A percentile compares a stretch with the other conserved stretches of the same genome.
Evolutionary conservation across 2,113 vertebrate species (phyloP).

Genomic region (Neodontobutis hainanensis): DNA sequence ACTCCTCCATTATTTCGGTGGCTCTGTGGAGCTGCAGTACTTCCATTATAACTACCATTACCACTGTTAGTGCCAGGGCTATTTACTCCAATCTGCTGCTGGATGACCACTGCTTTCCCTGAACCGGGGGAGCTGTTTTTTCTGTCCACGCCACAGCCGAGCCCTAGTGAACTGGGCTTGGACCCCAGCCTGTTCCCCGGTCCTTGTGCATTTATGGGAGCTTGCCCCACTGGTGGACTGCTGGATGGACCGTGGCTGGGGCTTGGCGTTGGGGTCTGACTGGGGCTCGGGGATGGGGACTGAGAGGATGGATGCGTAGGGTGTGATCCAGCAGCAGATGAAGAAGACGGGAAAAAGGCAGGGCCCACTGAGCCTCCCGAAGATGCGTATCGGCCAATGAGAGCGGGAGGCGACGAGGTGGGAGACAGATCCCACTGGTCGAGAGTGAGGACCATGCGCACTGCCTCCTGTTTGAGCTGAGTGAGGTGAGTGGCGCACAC

Average conservation of each 20-base stretch:
- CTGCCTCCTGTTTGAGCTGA: constrained; percentile 95
- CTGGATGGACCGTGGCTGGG: constrained; percentile 60
- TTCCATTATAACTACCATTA: constrained; percentile 69
- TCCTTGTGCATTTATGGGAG: constrained; percentile 41
- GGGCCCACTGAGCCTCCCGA: constrained; percentile 48
- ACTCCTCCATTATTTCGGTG: constrained; percentile 90
- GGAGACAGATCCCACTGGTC: constrained; percentile 88
- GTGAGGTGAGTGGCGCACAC: constrained; percentile 93
- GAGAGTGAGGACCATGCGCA: constrained; percentile 91
- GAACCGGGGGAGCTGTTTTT: constrained; percentile 86
- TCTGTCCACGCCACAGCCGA: constrained; percentile 86
- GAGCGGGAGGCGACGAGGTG: constrained; percentile 85
- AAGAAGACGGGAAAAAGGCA: constrained; percentile 60
- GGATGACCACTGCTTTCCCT: constrained; percentile 80
- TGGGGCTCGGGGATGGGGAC: constrained; percentile 66
- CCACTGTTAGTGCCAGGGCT: constrained; percentile 83
- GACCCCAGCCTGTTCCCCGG: constrained; percentile 83
- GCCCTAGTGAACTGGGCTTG: constrained; percentile 90
- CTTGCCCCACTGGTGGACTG: constrained; percentile 50
- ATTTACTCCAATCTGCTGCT: constrained; percentile 75
- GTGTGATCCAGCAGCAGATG: constrained; percentile 45
- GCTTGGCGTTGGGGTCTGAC: constrained; percentile 66
- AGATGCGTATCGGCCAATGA: constrained; percentile 70
- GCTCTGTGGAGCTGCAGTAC: constrained; percentile 85
- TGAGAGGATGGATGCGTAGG: constrained; percentile 70